Conservation (phyloP, 2,888 invertebrate species). For the Elysia crispata region DNA sequence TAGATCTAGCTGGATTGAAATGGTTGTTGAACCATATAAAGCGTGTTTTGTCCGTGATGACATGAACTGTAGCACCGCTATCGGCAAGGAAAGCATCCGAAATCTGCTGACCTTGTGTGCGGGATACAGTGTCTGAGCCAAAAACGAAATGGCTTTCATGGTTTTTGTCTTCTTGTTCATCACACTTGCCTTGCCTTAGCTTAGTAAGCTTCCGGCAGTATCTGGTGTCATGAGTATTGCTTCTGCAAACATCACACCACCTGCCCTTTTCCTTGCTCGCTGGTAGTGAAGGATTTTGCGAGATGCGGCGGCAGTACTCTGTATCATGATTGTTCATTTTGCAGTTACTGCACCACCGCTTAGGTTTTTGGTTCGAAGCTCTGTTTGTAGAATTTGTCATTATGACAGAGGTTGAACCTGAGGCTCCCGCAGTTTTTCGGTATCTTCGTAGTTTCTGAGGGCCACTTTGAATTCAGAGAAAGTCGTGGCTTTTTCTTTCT, state of each 20-base stretch:
- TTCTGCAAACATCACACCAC: not conserved
- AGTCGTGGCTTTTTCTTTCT: conserved; percentile 29
- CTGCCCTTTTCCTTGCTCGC: no score
- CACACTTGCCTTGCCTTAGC: no score
- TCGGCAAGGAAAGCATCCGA: conserved; percentile 1
- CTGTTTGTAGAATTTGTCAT: no score
- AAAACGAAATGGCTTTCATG: not conserved
- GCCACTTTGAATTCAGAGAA: conserved; percentile 5
- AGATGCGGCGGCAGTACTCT: not conserved
- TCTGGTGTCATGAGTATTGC: not conserved
- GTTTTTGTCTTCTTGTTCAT: not conserved
- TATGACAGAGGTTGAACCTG: no score
- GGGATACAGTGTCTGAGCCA: not conserved
- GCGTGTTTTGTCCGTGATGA: conserved; percentile 48
- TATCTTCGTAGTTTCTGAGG: conserved; percentile 42
- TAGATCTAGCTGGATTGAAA: conserved; percentile 42
- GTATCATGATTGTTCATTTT: not conserved
- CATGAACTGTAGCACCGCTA: not conserved
- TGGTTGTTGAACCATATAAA: conserved; percentile 46
- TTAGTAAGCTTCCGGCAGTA: not conserved
- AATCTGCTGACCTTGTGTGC: not conserved
- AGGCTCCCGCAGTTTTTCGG: conserved; percentile 42
- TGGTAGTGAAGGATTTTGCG: no score
- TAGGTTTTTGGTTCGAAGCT: no score
- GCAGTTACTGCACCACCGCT: not conserved